phyloP scores from a whole-genome alignment of 2,113 vertebrate species.

The Solea solea region DNA sequence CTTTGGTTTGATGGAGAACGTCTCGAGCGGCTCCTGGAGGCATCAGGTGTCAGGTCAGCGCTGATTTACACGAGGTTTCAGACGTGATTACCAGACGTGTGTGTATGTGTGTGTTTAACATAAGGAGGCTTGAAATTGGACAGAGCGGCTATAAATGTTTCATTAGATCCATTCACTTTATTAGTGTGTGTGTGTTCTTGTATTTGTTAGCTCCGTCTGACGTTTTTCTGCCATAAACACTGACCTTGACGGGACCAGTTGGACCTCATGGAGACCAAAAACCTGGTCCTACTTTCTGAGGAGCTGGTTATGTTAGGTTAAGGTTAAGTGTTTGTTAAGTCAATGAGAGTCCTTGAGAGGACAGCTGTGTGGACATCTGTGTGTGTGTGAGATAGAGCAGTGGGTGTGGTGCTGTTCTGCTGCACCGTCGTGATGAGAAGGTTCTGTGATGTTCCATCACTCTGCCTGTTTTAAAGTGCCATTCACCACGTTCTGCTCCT shows the following conservation, averaged over 20 bases:
- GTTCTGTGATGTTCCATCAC: conserved; percentile 1
- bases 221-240: no score
- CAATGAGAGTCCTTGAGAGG: no score
- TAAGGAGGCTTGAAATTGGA: conserved; percentile 39
- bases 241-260: no score
- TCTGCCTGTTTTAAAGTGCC: neutral
- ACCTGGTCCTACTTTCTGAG: no score
- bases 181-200: conserved; percentile 2
- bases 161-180: conserved; percentile 29
- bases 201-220: no score
- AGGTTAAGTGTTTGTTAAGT: no score
- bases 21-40: no score
- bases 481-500: neutral
- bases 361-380: neutral
- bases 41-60: neutral
- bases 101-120: conserved; percentile 41
- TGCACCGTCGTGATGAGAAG: neutral
- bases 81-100: conserved; percentile 5
- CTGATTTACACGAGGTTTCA: conserved; percentile 5
- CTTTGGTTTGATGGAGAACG: no score
- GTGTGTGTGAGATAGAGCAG: neutral
- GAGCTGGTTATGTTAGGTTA: no score
- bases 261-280: no score
- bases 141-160: conserved; percentile 48
- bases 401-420: conserved; percentile 12